phyloP scores from a whole-genome alignment of 2,888 invertebrate genomes.

The Synanthedon myopaeformis region DNA sequence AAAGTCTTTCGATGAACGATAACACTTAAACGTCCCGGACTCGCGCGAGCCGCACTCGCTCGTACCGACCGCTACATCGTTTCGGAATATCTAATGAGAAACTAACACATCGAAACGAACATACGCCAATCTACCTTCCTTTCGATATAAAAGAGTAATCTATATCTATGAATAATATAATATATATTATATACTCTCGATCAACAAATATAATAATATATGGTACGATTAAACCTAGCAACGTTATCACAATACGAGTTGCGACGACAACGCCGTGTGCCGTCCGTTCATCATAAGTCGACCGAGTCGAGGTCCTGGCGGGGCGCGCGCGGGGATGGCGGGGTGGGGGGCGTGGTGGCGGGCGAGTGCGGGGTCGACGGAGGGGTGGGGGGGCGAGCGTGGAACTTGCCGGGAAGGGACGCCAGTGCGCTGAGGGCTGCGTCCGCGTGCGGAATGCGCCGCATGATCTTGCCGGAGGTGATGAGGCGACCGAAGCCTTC shows the following conservation, averaged over 20 bases:
- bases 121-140: conserved; percentile 30
- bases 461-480: conserved; percentile 96
- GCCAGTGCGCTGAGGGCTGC: conserved; percentile 76
- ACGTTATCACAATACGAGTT: conserved; percentile 57
- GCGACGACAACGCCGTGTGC: conserved; percentile 35
- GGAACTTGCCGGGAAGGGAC: conserved; percentile 70
- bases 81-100: conserved; percentile 5
- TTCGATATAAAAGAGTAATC: conserved; percentile 44
- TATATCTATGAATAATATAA: conserved; percentile 43
- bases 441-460: conserved; percentile 81
- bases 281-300: conserved; percentile 70
- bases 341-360: conserved; percentile 30
- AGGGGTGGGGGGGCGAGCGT: conserved; percentile 81
- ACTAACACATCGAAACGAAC: conserved; percentile 27
- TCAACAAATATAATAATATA: conserved; percentile 62
- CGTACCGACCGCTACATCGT: conserved; percentile 15
- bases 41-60: conserved; percentile 12
- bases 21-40: background rate
- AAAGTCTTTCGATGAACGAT: conserved; percentile 4
- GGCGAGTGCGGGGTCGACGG: conserved; percentile 16
- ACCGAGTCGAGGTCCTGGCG: conserved; percentile 81
- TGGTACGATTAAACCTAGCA: conserved; percentile 49
- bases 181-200: conserved; percentile 59
- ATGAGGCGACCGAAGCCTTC: conserved; percentile 97
- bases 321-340: conserved; percentile 69